Evolutionary conservation across 2,888 invertebrate species (phyloP).

Genomic region (Drosophila silvestris): DNA sequence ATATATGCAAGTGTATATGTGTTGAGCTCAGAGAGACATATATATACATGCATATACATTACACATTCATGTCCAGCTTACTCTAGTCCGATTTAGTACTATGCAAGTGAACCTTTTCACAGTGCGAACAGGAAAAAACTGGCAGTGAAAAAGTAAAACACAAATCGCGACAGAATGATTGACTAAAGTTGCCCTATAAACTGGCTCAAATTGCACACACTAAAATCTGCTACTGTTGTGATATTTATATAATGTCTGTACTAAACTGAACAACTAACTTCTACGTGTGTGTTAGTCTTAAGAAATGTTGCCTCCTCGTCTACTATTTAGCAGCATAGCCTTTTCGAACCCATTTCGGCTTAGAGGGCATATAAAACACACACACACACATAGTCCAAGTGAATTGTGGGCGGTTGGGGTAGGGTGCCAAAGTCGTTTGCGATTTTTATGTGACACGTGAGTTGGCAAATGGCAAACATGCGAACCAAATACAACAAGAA

Average conservation of each 20-base stretch:
- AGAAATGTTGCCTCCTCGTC: neutral
- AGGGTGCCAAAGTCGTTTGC: conserved; percentile 41
- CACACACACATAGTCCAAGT: conserved; percentile 16
- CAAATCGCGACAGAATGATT: no score
- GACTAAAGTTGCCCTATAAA: conserved; percentile 9
- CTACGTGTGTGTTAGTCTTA: neutral
- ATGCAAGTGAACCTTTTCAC: conserved; percentile 34
- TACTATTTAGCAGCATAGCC: neutral
- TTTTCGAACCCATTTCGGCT: no score
- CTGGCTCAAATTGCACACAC: neutral
- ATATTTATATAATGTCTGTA: neutral
- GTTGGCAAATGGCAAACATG: conserved; percentile 50
- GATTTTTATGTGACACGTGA: conserved; percentile 63
- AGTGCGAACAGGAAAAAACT: conserved; percentile 52
- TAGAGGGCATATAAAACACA: conserved; percentile 14
- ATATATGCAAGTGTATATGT: neutral
- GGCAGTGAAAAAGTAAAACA: neutral
- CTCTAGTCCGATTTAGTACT: conserved; percentile 5
- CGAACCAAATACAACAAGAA: conserved; percentile 35
- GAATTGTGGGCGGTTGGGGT: neutral
- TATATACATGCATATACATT: conserved; percentile 13
- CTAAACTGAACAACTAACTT: neutral
- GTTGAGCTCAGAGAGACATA: neutral
- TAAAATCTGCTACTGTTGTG: neutral
- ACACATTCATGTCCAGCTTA: conserved; percentile 23